Conservation (phyloP, 1,140 invertebrate species). For the Hycleus cichorii region DNA sequence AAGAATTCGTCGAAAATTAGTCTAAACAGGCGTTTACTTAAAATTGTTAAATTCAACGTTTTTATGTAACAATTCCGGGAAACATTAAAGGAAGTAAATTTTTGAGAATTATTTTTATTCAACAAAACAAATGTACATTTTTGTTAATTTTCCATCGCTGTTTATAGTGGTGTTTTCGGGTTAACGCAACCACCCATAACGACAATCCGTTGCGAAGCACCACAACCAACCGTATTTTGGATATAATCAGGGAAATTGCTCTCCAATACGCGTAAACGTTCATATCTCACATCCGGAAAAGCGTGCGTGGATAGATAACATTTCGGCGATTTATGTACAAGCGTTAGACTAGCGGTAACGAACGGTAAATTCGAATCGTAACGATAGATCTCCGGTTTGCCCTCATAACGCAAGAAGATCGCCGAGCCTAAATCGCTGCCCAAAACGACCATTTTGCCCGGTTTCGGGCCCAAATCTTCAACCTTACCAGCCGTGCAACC, state of each 20-base stretch:
- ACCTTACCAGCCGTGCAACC: slow-evolving; percentile 47
- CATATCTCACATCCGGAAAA: slow-evolving; percentile 47
- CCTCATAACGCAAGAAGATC: slow-evolving; percentile 50
- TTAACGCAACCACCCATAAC: slow-evolving; percentile 42
- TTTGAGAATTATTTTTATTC: not conserved
- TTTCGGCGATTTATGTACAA: slow-evolving; percentile 46
- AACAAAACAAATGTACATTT: not conserved
- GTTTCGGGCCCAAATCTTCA: slow-evolving; percentile 48
- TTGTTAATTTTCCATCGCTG: not conserved
- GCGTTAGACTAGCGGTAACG: slow-evolving; percentile 40
- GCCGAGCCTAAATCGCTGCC: slow-evolving; percentile 54
- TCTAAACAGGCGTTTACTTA: not conserved
- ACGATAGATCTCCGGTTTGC: slow-evolving; percentile 43
- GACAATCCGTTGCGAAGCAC: slow-evolving; percentile 47
- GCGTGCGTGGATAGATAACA: slow-evolving; percentile 51
- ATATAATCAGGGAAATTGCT: slow-evolving; percentile 58
- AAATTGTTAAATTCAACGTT: slow-evolving; percentile 8
- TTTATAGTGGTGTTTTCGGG: slow-evolving; percentile 2
- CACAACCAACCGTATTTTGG: slow-evolving; percentile 52
- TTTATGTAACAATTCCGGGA: not conserved
- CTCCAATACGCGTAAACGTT: slow-evolving; percentile 51
- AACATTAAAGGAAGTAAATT: no score
- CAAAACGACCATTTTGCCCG: slow-evolving; percentile 47
- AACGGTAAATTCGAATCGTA: slow-evolving; percentile 42
- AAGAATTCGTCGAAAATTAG: not conserved